Evolutionary conservation across 2,888 invertebrate genomes (phyloP).

Genomic region (Cylindroiulus punctatus): DNA sequence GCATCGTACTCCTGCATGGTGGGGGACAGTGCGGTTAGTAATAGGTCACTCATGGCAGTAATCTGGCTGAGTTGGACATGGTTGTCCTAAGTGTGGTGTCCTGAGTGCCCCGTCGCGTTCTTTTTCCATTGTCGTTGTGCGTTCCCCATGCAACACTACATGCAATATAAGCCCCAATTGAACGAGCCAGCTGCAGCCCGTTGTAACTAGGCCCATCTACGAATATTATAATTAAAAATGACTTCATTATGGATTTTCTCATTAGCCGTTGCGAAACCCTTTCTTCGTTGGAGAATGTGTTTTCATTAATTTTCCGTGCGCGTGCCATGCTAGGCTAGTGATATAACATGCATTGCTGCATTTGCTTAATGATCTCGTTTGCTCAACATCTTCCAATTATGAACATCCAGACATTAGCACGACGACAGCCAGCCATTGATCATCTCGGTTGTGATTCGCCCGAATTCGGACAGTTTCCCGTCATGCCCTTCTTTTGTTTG

Average conservation of each 20-base stretch:
- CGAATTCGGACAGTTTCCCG: conserved; percentile 4
- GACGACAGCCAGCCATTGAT: neutral
- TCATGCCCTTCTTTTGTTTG: conserved; percentile 14
- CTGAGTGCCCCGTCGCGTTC: no score
- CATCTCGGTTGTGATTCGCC: neutral
- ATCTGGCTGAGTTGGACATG: no score
- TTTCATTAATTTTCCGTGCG: neutral
- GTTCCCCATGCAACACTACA: neutral
- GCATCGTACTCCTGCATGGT: no score
- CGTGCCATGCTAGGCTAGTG: neutral
- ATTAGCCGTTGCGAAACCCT: neutral
- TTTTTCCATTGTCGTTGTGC: no score
- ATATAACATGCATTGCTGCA: neutral
- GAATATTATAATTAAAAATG: conserved; percentile 38
- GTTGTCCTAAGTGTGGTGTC: no score
- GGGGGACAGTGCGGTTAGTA: no score
- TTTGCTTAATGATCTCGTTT: neutral
- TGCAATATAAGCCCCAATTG: neutral
- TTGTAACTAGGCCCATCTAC: conserved; percentile 22
- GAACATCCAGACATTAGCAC: conserved; percentile 11
- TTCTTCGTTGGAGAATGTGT: neutral
- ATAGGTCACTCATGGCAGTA: no score
- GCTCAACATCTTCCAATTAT: conserved; percentile 24
- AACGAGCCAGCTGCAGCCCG: neutral
- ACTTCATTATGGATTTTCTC: conserved; percentile 42